A percentile compares a stretch with the other conserved stretches of the same genome.
These are phyloP conservation scores for Moxostoma hubbsi DNA, from an alignment of 2,797 vertebrate genomes.

Conservation along the genomic window DNA sequence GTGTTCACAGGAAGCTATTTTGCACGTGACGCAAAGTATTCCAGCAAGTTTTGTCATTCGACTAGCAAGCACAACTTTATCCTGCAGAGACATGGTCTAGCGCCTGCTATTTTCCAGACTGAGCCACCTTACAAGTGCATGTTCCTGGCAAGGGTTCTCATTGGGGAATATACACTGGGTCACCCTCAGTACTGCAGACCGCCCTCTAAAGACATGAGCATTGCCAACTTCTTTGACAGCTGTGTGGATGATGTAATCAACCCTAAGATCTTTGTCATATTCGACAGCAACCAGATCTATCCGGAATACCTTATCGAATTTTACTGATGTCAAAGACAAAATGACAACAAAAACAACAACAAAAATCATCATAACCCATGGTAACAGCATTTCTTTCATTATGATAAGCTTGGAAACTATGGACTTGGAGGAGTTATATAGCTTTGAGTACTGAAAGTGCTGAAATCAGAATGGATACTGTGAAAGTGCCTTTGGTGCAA, in stretches of 20 bases:
- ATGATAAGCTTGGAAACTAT: not conserved
- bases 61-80: conserved; percentile 87
- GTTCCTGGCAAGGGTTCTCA: conserved; percentile 93
- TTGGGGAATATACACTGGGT: conserved; percentile 91
- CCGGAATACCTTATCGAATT: conserved; percentile 97
- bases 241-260: conserved; percentile 94
- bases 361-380: not conserved
- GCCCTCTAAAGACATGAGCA: conserved; percentile 92
- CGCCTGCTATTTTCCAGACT: conserved; percentile 80
- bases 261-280: conserved; percentile 96
- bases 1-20: conserved; percentile 90
- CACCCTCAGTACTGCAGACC: conserved; percentile 90
- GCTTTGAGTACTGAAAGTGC: conserved; percentile 21
- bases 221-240: conserved; percentile 95
- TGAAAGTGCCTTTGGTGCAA: conserved; percentile 40
- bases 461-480: conserved; percentile 23
- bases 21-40: conserved; percentile 91
- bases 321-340: conserved; percentile 71
- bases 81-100: conserved; percentile 88
- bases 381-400: not conserved
- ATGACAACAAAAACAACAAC: not conserved
- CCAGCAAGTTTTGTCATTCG: conserved; percentile 94
- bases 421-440: not conserved
- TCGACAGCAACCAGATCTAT: conserved; percentile 97
- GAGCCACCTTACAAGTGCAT: conserved; percentile 89